These are phyloP conservation scores for Mesocricetus auratus DNA, from an alignment of 2,113 vertebrate genomes.

Conservation along the genomic window DNA sequence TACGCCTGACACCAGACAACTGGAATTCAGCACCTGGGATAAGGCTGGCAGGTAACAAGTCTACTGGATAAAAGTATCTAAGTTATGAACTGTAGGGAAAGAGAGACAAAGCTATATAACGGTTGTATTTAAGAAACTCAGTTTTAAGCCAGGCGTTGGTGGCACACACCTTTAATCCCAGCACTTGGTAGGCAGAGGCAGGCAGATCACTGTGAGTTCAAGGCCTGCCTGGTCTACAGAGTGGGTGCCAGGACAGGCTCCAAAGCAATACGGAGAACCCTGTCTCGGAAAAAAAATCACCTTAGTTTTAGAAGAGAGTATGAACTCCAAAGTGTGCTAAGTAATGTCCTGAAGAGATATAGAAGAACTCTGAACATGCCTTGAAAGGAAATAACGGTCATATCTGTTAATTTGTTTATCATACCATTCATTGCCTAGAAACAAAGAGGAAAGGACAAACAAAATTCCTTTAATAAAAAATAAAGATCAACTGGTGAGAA, in stretches of 20 bases:
- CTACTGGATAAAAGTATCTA: slow-evolving; percentile 3
- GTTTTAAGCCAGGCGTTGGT: neutral
- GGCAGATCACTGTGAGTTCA: too few species aligned
- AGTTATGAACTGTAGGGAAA: neutral
- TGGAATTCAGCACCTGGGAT: neutral
- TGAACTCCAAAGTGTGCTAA: neutral
- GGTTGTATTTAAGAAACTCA: neutral
- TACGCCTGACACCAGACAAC: neutral
- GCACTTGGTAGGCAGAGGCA: too few species aligned
- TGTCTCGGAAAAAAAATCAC: neutral
- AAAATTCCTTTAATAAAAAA: slow-evolving; percentile 17
- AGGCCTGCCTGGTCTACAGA: too few species aligned
- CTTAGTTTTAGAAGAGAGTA: neutral
- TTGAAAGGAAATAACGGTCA: neutral
- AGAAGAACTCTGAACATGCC: neutral
- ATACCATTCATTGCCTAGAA: neutral
- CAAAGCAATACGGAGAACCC: too few species aligned
- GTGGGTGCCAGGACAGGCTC: too few species aligned
- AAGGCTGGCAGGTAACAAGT: neutral
- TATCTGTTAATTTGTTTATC: neutral
- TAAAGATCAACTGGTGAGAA: neutral
- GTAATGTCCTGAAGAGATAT: neutral
- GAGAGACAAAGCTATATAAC: neutral
- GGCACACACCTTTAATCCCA: too few species aligned
- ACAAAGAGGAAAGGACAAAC: neutral